Conservation (phyloP, 2,888 invertebrate genomes). For the Aphodius sticticus region DNA sequence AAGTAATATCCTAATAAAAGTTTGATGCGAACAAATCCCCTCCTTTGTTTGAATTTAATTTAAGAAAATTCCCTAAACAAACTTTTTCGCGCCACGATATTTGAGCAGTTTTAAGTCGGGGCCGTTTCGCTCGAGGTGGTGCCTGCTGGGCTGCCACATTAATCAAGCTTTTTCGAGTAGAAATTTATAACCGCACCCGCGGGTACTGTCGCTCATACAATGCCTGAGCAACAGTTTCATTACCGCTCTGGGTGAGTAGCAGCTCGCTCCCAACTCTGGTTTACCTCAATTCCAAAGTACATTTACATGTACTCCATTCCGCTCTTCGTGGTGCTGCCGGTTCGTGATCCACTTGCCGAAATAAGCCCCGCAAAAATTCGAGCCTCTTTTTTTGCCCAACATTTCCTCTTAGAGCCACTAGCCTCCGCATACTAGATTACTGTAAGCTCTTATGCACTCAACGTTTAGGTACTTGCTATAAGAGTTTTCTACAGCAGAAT, state of each 20-base stretch:
- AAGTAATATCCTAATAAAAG: background rate
- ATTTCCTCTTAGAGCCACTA: background rate
- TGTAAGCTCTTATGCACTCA: background rate
- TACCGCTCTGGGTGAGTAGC: background rate
- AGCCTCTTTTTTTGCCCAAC: background rate
- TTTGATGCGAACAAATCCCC: background rate
- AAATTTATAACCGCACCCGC: background rate
- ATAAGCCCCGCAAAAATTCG: background rate
- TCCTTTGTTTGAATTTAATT: background rate
- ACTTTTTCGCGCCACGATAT: background rate
- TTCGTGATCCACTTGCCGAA: background rate
- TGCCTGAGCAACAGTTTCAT: background rate
- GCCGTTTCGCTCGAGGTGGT: background rate
- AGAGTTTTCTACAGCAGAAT: background rate
- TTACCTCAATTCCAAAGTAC: constrained; percentile 4
- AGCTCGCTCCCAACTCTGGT: background rate
- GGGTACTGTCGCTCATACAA: background rate
- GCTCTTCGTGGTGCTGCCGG: background rate
- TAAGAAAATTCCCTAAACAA: background rate
- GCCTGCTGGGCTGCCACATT: background rate
- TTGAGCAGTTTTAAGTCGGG: background rate
- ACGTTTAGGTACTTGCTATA: background rate
- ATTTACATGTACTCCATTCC: background rate
- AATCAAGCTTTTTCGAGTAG: background rate
- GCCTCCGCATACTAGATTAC: background rate